Evolutionary conservation across 30 jellyfish, hydroid and myxozoan species (phyloP).

Genomic region (Cassiopea xamachana): DNA sequence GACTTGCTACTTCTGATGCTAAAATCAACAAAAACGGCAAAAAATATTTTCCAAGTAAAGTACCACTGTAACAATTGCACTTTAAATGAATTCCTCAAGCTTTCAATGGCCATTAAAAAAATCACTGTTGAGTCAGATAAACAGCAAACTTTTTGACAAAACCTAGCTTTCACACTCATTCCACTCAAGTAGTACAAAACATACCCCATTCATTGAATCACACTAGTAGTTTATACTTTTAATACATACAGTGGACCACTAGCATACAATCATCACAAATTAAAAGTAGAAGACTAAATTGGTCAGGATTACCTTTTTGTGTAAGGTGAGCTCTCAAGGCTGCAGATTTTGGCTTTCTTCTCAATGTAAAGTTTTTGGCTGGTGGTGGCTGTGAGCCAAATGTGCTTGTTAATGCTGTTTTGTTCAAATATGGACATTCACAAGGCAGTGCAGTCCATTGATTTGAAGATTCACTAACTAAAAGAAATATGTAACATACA

Average conservation of each 20-base stretch:
- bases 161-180: too few relatives aligned
- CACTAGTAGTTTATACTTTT: too few relatives aligned
- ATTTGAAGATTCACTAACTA: conserved; percentile 33
- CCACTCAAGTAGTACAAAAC: too few relatives aligned
- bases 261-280: not conserved
- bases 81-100: too few relatives aligned
- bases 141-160: too few relatives aligned
- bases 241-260: too few relatives aligned
- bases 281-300: not conserved
- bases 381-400: conserved; percentile 83
- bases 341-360: conserved; percentile 98
- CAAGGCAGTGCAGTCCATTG: conserved; percentile 75
- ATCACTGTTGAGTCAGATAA: too few relatives aligned
- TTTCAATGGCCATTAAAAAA: too few relatives aligned
- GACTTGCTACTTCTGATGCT: conserved; percentile 90
- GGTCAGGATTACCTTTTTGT: conserved; percentile 79
- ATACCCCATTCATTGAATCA: too few relatives aligned
- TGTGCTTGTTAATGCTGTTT: conserved; percentile 66
- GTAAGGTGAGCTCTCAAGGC: conserved; percentile 96
- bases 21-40: conserved; percentile 3
- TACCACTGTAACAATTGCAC: too few relatives aligned
- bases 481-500: not conserved
- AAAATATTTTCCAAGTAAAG: not conserved
- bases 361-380: conserved; percentile 85
- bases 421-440: conserved; percentile 88